Conservation (phyloP, 2,888 invertebrate genomes). For the Drosophila anceps region DNA sequence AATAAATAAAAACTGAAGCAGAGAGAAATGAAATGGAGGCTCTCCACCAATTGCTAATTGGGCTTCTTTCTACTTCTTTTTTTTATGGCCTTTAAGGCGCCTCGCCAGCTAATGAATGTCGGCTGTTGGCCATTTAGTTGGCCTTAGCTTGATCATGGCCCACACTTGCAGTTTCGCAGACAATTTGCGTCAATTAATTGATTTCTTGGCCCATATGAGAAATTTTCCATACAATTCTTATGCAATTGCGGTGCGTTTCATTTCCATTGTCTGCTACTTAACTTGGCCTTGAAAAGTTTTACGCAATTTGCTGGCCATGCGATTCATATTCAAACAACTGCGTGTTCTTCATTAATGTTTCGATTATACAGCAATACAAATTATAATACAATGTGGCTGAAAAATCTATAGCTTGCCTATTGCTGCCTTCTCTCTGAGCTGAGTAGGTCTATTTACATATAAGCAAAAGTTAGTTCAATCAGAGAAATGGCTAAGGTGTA, state of each 20-base stretch:
- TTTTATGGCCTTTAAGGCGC: constrained; percentile 46
- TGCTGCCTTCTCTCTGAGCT: no score
- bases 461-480: background rate
- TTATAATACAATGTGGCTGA: background rate
- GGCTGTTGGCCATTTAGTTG: constrained; percentile 10
- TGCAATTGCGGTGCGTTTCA: constrained; percentile 35
- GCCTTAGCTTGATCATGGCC: constrained; percentile 11
- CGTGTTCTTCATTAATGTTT: constrained; percentile 12
- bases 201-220: constrained; percentile 54
- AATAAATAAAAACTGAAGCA: background rate
- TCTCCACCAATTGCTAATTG: constrained; percentile 9
- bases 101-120: constrained; percentile 36
- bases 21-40: background rate
- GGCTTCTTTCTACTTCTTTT: constrained; percentile 22
- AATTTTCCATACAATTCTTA: constrained; percentile 41
- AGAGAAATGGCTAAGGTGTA: background rate
- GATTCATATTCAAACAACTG: constrained; percentile 9
- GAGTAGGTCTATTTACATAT: background rate
- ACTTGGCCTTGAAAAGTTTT: constrained; percentile 28
- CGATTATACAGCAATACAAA: constrained; percentile 16
- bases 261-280: background rate
- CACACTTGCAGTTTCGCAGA: constrained; percentile 70
- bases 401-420: background rate
- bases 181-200: constrained; percentile 76
- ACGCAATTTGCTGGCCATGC: constrained; percentile 15